Evolutionary conservation across 2,888 invertebrate species (phyloP), one percentile per base, ranked within the genome.

Genomic region (Drosophila borborema): DNA sequence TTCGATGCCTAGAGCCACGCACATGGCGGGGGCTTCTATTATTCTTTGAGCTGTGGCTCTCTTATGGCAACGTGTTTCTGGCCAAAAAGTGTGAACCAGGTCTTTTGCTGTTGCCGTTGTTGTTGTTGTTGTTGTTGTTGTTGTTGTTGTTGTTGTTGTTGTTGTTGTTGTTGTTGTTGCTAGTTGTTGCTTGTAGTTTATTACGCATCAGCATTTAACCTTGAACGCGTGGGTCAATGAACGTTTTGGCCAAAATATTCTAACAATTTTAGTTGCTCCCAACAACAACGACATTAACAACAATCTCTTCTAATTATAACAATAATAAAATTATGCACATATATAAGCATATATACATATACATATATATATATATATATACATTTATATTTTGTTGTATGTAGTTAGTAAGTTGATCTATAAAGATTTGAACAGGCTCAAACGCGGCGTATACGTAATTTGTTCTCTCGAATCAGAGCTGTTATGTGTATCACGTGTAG

Each of bases 171-270:
- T 23, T 23, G 7, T 61, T 65, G 61, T 56, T 65, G 66, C 14
- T 56, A 64, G 72, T 56, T 65, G 61, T 61, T 73, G 66, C 14
- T 77, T 72, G 70, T 81, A 69, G 68, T 66, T 82, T 88, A 87
- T 88, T 87, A 87, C 87, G 87, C 87, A 90, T 86, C 86, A 89
- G 58, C 72, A 86, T 87, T 90, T 91, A 91, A 91, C 91, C 91
- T 91, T 91, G 92, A 91, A 79, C 83, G 64, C 58, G 60, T 74
- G 83, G 92, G 91, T 87, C 91, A 91, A 89, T 81, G 92, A 85
- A 90, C 91, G 91, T 91, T 91, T 91, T 91, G 82, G 91, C 90
- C 80, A 90, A 86, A 83, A 79, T 66, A 80, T 87, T 87, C 85
- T 84, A 85, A 84, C 87, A 74, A 87, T 86, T 74, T 72, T 75